Evolutionary conservation across 2,888 invertebrate genomes (phyloP).

Genomic region (Eristalis arbustorum): DNA sequence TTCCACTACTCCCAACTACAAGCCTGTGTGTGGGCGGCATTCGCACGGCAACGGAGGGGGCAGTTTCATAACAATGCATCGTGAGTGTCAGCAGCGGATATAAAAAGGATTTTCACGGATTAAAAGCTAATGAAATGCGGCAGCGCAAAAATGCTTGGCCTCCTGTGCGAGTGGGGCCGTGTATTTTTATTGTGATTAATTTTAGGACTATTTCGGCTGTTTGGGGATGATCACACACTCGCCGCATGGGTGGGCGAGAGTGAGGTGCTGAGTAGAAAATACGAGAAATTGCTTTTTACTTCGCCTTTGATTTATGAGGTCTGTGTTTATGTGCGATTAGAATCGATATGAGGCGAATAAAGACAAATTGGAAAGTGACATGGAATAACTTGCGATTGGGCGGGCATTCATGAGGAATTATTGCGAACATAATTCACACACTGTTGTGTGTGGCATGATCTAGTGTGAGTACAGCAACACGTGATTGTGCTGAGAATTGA

Average conservation of each 20-base stretch:
- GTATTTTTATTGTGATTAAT: slow-evolving; percentile 61
- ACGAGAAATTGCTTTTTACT: slow-evolving; percentile 15
- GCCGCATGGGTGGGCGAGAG: neutral
- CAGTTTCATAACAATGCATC: slow-evolving; percentile 59
- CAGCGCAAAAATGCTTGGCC: slow-evolving; percentile 44
- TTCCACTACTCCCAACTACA: slow-evolving; percentile 46
- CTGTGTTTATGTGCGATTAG: slow-evolving; percentile 47
- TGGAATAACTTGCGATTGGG: slow-evolving; percentile 26
- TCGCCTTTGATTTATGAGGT: slow-evolving; percentile 51
- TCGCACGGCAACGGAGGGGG: neutral
- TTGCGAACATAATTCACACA: neutral
- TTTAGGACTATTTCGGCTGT: slow-evolving; percentile 38
- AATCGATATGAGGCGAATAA: slow-evolving; percentile 61
- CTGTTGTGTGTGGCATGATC: neutral
- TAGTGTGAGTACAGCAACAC: neutral
- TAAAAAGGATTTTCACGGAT: slow-evolving; percentile 75
- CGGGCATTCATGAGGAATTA: slow-evolving; percentile 27
- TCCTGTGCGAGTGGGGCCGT: slow-evolving; percentile 22
- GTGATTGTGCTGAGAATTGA: neutral
- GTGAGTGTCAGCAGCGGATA: slow-evolving; percentile 74
- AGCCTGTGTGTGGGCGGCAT: neutral
- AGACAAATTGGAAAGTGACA: slow-evolving; percentile 57
- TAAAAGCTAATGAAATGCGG: slow-evolving; percentile 74
- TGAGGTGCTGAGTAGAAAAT: slow-evolving; percentile 11
- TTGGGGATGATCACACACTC: slow-evolving; percentile 2